These are phyloP conservation scores for Heliconius cydno DNA, from an alignment of 2,888 invertebrate species.

Conservation along the genomic window DNA sequence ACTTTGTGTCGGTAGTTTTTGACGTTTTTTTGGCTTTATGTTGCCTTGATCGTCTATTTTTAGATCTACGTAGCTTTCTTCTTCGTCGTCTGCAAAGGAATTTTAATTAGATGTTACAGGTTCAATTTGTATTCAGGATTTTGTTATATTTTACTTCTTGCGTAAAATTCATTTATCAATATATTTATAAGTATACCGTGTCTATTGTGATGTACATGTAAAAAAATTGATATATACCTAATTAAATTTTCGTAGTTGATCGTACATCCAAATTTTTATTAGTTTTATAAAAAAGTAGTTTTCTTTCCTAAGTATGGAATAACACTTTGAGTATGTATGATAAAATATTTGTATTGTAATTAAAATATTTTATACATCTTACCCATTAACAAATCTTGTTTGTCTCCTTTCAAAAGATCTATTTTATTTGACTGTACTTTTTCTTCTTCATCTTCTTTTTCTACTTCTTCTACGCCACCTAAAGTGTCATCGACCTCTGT, in stretches of 20 bases:
- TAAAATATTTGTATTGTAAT: too few relatives aligned
- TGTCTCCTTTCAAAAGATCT: conserved; percentile 71
- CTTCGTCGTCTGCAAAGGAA: conserved; percentile 65
- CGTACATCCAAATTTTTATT: too few relatives aligned
- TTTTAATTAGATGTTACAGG: conserved; percentile 4
- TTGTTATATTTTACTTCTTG: too few relatives aligned
- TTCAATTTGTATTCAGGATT: not conserved
- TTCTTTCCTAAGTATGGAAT: too few relatives aligned
- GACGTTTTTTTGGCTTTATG: conserved; percentile 66
- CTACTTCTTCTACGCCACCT: conserved; percentile 38
- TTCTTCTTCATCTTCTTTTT: conserved; percentile 50
- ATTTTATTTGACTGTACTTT: conserved; percentile 64
- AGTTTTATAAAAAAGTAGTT: too few relatives aligned
- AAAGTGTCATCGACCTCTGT: conserved; percentile 22
- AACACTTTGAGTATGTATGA: too few relatives aligned
- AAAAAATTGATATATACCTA: too few relatives aligned
- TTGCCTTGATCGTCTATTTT: conserved; percentile 74
- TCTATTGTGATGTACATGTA: too few relatives aligned
- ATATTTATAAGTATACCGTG: too few relatives aligned
- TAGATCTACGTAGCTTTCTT: conserved; percentile 73
- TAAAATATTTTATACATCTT: conserved; percentile 35
- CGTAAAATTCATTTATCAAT: too few relatives aligned
- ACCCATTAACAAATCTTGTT: conserved; percentile 75
- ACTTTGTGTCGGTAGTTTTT: conserved; percentile 24
- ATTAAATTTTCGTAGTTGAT: too few relatives aligned